Evolutionary conservation across 2,888 invertebrate species (phyloP).

Genomic region (Sphaerophoria rueppellii): DNA sequence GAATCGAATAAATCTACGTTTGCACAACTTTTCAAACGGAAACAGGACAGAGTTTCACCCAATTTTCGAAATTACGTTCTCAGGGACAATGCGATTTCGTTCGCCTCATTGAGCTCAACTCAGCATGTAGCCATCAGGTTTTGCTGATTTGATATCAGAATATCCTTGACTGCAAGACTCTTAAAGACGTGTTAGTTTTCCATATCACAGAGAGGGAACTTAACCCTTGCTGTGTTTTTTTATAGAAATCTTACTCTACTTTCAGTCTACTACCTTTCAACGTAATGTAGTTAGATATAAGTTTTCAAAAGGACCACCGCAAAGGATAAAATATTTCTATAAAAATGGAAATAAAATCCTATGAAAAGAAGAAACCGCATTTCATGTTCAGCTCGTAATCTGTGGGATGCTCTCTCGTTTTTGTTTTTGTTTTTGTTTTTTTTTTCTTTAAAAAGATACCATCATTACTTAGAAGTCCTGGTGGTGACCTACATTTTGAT

Average conservation of each 20-base stretch:
- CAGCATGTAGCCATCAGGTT: conserved; percentile 50
- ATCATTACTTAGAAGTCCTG: conserved; percentile 44
- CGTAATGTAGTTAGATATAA: not conserved
- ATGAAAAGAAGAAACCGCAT: conserved; percentile 49
- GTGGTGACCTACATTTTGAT: conserved; percentile 55
- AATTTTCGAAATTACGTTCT: conserved; percentile 16
- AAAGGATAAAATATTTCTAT: conserved; percentile 15
- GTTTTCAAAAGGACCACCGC: conserved; percentile 35
- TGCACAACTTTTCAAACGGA: conserved; percentile 28
- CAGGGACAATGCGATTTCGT: conserved; percentile 33
- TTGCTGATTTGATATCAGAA: conserved; percentile 27
- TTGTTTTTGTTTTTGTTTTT: conserved; percentile 17
- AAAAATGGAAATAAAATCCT: conserved; percentile 36
- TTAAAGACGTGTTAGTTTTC: conserved; percentile 15
- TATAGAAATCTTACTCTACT: not conserved
- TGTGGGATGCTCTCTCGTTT: conserved; percentile 14
- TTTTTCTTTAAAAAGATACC: conserved; percentile 25
- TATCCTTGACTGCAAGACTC: conserved; percentile 34
- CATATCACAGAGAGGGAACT: conserved; percentile 2
- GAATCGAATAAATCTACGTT: conserved; percentile 45
- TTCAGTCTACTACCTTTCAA: not conserved
- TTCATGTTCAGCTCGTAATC: conserved; percentile 51
- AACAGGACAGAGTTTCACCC: conserved; percentile 12
- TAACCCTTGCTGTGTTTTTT: conserved; percentile 34
- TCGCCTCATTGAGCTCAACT: conserved; percentile 14